Conservation (phyloP, 53 echinoderm and acorn worm species). For the Echinarachnius parma region DNA sequence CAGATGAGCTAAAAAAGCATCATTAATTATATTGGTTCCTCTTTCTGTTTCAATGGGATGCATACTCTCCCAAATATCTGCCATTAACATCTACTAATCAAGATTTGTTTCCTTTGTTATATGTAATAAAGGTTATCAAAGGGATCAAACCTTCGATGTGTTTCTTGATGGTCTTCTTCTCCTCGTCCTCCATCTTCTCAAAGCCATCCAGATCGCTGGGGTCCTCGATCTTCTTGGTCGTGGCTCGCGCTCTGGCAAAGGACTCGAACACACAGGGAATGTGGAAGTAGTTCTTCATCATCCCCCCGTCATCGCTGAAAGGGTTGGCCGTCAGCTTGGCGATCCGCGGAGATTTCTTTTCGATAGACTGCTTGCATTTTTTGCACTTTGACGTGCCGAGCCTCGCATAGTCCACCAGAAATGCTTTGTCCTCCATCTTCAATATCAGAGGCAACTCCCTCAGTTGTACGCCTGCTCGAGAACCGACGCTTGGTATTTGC, state of each 20-base stretch:
- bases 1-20: too few species aligned
- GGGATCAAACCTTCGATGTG: conserved; percentile 82
- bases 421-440: conserved; percentile 80
- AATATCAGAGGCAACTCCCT: too few species aligned
- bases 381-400: conserved; percentile 97
- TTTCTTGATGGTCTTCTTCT: conserved; percentile 74
- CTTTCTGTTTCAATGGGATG: too few species aligned
- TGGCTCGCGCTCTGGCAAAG: conserved; percentile 69
- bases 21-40: too few species aligned
- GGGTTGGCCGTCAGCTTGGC: conserved; percentile 89
- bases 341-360: conserved; percentile 85
- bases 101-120: too few species aligned
- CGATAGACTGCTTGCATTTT: conserved; percentile 89
- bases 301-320: conserved; percentile 85
- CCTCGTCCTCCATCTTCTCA: conserved; percentile 84
- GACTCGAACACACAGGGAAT: conserved; percentile 89
- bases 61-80: too few species aligned
- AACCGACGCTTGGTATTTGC: too few species aligned
- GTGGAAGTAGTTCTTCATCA: conserved; percentile 96
- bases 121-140: too few species aligned
- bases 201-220: conserved; percentile 83
- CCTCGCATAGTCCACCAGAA: conserved; percentile 81
- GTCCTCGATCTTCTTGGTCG: conserved; percentile 95
- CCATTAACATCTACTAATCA: too few species aligned
- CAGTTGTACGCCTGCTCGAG: too few species aligned